Conservation (phyloP, 1,140 invertebrate genomes). For the Pseudomyrmex dendroicus region DNA sequence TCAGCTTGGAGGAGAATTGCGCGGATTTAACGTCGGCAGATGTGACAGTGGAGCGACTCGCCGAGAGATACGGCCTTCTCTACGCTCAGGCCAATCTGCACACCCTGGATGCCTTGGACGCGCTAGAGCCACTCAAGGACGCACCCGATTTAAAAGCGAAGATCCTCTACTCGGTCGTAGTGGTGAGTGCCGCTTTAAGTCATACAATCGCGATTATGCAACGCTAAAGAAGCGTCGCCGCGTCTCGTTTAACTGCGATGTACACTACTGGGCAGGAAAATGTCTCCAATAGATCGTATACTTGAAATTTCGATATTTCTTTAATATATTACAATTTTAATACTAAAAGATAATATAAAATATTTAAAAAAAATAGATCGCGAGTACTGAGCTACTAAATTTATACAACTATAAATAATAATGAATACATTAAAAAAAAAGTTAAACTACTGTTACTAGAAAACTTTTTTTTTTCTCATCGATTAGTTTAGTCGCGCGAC, state of each 20-base stretch:
- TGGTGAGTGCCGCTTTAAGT: constrained; percentile 89
- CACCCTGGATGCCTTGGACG: constrained; percentile 93
- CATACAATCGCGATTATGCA: constrained; percentile 8
- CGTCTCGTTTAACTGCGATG: constrained; percentile 11
- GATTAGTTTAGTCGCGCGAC: constrained; percentile 14
- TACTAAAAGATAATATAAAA: too few relatives aligned
- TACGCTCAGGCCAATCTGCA: constrained; percentile 94
- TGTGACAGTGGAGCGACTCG: constrained; percentile 85
- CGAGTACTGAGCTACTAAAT: too few relatives aligned
- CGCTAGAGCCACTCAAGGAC: constrained; percentile 90
- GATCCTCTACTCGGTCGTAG: constrained; percentile 97
- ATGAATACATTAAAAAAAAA: background rate
- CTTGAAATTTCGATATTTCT: too few relatives aligned
- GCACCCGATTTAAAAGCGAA: constrained; percentile 96
- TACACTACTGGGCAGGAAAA: background rate
- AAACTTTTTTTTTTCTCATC: constrained; percentile 24
- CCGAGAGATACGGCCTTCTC: constrained; percentile 92
- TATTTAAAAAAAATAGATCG: too few relatives aligned
- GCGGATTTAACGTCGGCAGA: constrained; percentile 73
- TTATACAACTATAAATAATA: too few relatives aligned
- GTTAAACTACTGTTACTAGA: background rate
- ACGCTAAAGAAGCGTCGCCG: background rate
- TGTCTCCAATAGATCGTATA: too few relatives aligned
- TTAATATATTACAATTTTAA: too few relatives aligned
- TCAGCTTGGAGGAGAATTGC: constrained; percentile 46